Evolutionary conservation across 35 echinoderm and acorn worm species (phyloP).

Genomic region (Lytechinus variegatus): DNA sequence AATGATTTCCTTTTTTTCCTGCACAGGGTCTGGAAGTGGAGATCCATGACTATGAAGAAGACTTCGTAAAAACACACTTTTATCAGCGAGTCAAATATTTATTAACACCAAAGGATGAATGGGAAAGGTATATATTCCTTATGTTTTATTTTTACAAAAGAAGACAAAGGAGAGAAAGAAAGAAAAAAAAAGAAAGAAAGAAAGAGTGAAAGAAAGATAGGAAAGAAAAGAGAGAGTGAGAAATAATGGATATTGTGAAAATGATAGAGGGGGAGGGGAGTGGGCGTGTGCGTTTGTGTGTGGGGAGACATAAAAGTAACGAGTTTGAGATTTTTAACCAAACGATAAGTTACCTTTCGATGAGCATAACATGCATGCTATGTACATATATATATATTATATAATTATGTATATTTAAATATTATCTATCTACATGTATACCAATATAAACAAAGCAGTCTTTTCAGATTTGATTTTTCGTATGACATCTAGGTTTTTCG

Average conservation of each 20-base stretch:
- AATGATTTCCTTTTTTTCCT: background rate
- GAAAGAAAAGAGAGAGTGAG: background rate
- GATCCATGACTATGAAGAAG: background rate
- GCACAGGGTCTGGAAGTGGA: conserved; percentile 36
- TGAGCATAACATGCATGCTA: too few relatives aligned
- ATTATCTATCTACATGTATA: too few relatives aligned
- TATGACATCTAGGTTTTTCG: too few relatives aligned
- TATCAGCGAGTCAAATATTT: conserved; percentile 24
- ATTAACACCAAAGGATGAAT: conserved; percentile 28
- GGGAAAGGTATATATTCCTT: background rate
- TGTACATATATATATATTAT: too few relatives aligned
- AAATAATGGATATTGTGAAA: background rate
- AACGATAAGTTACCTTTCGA: too few relatives aligned
- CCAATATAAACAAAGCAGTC: too few relatives aligned
- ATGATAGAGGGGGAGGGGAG: too few relatives aligned
- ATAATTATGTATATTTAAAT: too few relatives aligned
- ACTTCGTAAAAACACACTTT: conserved; percentile 24
- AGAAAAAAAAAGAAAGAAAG: background rate
- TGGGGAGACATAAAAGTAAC: too few relatives aligned
- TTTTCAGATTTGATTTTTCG: too few relatives aligned
- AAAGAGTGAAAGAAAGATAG: background rate
- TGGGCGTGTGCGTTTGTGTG: too few relatives aligned
- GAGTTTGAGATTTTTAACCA: too few relatives aligned
- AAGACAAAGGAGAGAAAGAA: background rate
- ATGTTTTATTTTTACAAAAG: background rate